These are phyloP conservation scores for Orestias chungarensis DNA, from an alignment of 2,797 vertebrate species.

Conservation along the genomic window DNA sequence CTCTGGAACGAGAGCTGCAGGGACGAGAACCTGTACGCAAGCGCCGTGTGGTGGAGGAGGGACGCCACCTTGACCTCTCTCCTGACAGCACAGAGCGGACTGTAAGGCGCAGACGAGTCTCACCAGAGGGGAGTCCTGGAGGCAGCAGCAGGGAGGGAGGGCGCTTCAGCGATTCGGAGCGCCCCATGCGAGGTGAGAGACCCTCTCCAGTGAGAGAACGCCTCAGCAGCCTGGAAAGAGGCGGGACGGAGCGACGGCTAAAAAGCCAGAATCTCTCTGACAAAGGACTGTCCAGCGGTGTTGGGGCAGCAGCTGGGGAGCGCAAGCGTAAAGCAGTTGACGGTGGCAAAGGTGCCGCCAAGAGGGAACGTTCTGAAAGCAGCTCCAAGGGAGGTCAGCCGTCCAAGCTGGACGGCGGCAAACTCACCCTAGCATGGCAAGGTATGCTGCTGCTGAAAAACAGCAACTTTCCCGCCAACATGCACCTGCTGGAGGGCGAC, in stretches of 20 bases:
- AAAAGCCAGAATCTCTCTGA: slow-evolving; percentile 76
- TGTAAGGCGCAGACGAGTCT: slow-evolving; percentile 86
- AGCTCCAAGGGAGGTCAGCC: slow-evolving; percentile 72
- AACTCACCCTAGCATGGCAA: slow-evolving; percentile 93
- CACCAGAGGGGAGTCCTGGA: slow-evolving; percentile 86
- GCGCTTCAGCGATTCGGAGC: slow-evolving; percentile 91
- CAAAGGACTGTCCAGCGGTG: slow-evolving; percentile 54
- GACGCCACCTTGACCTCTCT: slow-evolving; percentile 91
- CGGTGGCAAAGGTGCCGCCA: slow-evolving; percentile 83
- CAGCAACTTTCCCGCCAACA: slow-evolving; percentile 98
- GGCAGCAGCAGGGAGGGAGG: slow-evolving; percentile 87
- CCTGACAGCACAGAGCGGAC: slow-evolving; percentile 91
- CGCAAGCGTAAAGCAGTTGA: slow-evolving; percentile 84
- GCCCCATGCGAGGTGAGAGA: slow-evolving; percentile 85
- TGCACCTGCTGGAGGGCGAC: slow-evolving; percentile 97
- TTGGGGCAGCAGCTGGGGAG: slow-evolving; percentile 60
- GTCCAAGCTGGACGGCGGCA: slow-evolving; percentile 79
- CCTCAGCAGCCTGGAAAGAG: slow-evolving; percentile 86
- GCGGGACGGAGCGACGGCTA: slow-evolving; percentile 80
- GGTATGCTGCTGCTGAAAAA: slow-evolving; percentile 98
- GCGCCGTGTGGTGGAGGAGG: slow-evolving; percentile 87
- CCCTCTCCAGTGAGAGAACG: slow-evolving; percentile 86
- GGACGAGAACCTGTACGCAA: slow-evolving; percentile 90
- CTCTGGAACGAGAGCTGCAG: slow-evolving; percentile 91
- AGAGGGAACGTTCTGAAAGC: slow-evolving; percentile 82